These are phyloP conservation scores for Ectropis grisescens DNA, from an alignment of 1,140 invertebrate genomes.

Conservation along the genomic window DNA sequence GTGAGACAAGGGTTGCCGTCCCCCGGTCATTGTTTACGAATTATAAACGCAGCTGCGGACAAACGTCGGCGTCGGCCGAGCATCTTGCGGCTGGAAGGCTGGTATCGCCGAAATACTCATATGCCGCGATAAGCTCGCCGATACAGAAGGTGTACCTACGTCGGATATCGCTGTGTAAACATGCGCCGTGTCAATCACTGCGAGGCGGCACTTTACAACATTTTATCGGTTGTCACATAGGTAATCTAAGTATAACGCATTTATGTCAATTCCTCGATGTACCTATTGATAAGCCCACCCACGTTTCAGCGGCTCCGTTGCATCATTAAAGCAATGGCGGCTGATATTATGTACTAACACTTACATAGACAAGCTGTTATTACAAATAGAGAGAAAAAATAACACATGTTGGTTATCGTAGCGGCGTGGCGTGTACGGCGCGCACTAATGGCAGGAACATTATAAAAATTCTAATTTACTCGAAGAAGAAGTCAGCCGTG, in stretches of 20 bases:
- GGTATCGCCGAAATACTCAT: constrained; percentile 30
- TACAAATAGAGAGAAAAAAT: constrained; percentile 15
- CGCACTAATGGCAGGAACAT: constrained; percentile 1
- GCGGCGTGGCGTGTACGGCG: constrained; percentile 8
- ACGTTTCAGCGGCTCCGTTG: constrained; percentile 36
- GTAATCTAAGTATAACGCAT: constrained; percentile 60
- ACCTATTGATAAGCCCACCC: constrained; percentile 58
- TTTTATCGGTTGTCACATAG: constrained; percentile 57
- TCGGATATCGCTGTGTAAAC: constrained; percentile 47
- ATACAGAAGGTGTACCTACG: constrained; percentile 37
- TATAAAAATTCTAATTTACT: constrained; percentile 7
- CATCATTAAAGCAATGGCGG: constrained; percentile 41
- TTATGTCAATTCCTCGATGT: constrained; percentile 63
- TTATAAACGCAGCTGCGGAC: constrained; percentile 10
- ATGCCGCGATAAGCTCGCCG: constrained; percentile 43
- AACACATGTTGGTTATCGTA: constrained; percentile 27
- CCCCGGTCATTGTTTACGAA: constrained; percentile 35
- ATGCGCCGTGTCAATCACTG: constrained; percentile 55
- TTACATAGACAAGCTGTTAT: constrained; percentile 14
- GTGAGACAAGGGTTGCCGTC: constrained; percentile 46
- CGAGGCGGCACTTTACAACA: constrained; percentile 58
- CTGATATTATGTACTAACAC: constrained; percentile 23
- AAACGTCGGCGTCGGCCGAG: constrained; percentile 9
- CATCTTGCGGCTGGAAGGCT: constrained; percentile 18
- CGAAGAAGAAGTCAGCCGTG: constrained; percentile 1